Base-by-base conservation (phyloP, 35 echinoderm and acorn worm species). In the Apostichopus japonicus region DNA sequence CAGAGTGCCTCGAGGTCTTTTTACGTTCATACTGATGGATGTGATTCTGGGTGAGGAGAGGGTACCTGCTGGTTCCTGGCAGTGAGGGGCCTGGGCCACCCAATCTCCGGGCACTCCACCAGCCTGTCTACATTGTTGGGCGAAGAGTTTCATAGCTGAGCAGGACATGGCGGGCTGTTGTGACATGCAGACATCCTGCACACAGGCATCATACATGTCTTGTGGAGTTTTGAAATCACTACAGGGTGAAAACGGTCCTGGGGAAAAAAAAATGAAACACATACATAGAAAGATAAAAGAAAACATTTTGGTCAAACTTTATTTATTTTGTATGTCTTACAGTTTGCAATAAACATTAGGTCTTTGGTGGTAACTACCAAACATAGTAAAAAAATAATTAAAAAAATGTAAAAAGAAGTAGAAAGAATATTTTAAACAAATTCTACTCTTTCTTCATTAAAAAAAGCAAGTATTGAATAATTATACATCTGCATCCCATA, bases 221-320 rank as follows among this genome's bases (percentile, higher is more conserved):
- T 83, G 33, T 55, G 79, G 79, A 21, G 53, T n/a, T 3, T 54
- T 17, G 16, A 83, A 83, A 10, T 83, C 79, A 83, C 53, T 17
- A 25, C 79, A 83, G 2, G 51, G 13, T 56, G 79, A 83, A 83
- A 83, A 83, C 56, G 79, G 79, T 25, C 79, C 79, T 83, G 55
- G 3, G 54, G 8, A 4, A 5, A 83, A 83, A n/a, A 73, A 6
- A 17, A 16, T 17, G 5, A 44, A 44, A 4, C 33, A 44, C 33
- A 44, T 44, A 44, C 33, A 44, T 44, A 44, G 33, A 44, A 44
- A 44, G 33, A 44, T 4, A 3, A 44, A 44, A 44, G 33, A 44
- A 44, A 44, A 44, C 33, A 44, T 44, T 82, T 10, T 23, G 55
- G 55, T 73, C n/a, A 6, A 73, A 19, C 0, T 16, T 21, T 44